Evolutionary conservation across 1,140 invertebrate species (phyloP).

Genomic region (Drosophila tani): DNA sequence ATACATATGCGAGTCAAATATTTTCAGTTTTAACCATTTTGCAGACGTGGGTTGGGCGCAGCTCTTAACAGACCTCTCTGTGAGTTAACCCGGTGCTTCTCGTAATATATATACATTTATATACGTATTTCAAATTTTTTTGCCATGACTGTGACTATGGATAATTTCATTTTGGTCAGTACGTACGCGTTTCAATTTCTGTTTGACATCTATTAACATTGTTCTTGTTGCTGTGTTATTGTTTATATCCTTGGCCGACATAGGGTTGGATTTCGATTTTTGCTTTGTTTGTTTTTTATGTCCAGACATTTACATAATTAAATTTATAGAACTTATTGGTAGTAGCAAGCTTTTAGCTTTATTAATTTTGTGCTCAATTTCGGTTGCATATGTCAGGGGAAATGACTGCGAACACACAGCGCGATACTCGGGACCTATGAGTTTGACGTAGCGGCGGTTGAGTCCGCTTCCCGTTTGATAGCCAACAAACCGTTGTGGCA

Average conservation of each 20-base stretch:
- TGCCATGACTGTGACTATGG: not conserved
- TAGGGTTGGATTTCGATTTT: not conserved
- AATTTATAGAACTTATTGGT: slow-evolving; percentile 81
- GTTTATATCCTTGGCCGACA: not conserved
- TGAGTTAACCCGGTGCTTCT: slow-evolving; percentile 11
- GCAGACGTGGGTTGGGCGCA: slow-evolving; percentile 5
- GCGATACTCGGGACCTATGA: slow-evolving; percentile 17
- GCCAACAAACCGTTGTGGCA: slow-evolving; percentile 37
- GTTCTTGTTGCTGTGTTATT: slow-evolving; percentile 14
- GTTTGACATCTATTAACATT: slow-evolving; percentile 81
- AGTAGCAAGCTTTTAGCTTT: slow-evolving; percentile 78
- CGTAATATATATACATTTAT: slow-evolving; percentile 25
- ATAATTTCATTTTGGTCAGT: slow-evolving; percentile 25
- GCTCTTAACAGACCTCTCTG: slow-evolving; percentile 16
- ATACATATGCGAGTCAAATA: slow-evolving; percentile 74
- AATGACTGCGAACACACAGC: slow-evolving; percentile 30
- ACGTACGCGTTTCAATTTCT: slow-evolving; percentile 67
- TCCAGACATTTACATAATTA: slow-evolving; percentile 78
- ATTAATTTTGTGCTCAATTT: slow-evolving; percentile 71
- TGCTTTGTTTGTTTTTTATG: slow-evolving; percentile 54
- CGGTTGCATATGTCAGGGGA: slow-evolving; percentile 54
- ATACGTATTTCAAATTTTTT: slow-evolving; percentile 27
- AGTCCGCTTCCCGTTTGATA: slow-evolving; percentile 34
- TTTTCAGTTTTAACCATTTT: slow-evolving; percentile 31
- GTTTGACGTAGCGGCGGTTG: slow-evolving; percentile 9